phyloP scores from a whole-genome alignment of 2,888 invertebrate species.

The Melangyna quadrimaculata region DNA sequence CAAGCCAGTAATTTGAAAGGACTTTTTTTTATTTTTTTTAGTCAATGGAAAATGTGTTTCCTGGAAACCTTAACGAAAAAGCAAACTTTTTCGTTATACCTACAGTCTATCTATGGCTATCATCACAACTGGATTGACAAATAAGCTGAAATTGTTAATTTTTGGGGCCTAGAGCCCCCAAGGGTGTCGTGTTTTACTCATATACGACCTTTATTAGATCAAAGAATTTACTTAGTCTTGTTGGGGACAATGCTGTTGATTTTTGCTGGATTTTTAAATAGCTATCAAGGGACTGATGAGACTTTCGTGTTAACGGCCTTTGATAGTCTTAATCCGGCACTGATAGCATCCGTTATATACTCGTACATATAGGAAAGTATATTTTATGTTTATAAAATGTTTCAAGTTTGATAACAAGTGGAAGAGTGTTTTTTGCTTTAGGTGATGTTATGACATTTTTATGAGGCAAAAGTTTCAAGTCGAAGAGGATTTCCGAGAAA shows the following conservation, averaged over 20 bases:
- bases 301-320: neutral
- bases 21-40: neutral
- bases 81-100: neutral
- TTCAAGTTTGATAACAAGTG: constrained; percentile 50
- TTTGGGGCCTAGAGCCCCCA: neutral
- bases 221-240: neutral
- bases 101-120: neutral
- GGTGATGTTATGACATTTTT: constrained; percentile 66
- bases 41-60: constrained; percentile 8
- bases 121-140: constrained; percentile 3
- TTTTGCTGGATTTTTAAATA: neutral
- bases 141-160: neutral
- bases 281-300: neutral
- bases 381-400: constrained; percentile 29
- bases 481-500: constrained; percentile 34
- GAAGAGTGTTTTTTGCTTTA: constrained; percentile 47
- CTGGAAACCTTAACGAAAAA: neutral
- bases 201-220: neutral
- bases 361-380: neutral
- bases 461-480: constrained; percentile 60
- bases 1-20: neutral
- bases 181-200: neutral
- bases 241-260: neutral
- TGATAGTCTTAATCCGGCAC: neutral
- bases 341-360: neutral